Evolutionary conservation across 92 coral and sea anemone species (phyloP), one percentile per base, ranked within the genome.

Genomic region (Palythoa heliodiscus): DNA sequence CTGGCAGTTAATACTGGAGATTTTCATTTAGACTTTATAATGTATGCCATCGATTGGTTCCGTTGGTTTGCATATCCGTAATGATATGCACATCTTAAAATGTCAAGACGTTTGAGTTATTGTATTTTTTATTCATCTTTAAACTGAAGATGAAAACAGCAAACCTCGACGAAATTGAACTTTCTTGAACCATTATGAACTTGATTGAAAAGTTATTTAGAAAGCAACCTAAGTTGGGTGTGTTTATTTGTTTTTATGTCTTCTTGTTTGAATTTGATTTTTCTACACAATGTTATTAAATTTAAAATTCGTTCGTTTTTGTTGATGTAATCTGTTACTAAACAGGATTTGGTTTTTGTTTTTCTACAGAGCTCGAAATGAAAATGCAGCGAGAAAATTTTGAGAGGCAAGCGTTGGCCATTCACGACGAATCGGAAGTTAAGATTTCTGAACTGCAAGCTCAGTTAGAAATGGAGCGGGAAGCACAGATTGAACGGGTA

Each of bases 401-500:
- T 73, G 98, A 94, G 69, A 90, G 87, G 85, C 89, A 94, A 87
- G 82, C 87, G 12, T 72, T 82, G 53, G 89, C 90, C 0, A 80
- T 94, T 83, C 90, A 90, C 29, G 82, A 86, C 47, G 92, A 90
- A 11, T 88, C 95, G 52, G 90, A 87, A 9, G 78, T 85, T 5
- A 91, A 94, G 70, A 82, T 94, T 4, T 87, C 95, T 35, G 98
- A 94, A 82, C 75, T 88, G 75, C 89, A 94, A 47, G 83, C 93
- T 5, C 91, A 88, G 53, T 67, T 92, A 39, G 98, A 94, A 50
- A 64, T 87, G 25, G 93, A 94, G 76, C 87, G 89, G 19, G 88
- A 86, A 15, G 87, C 76, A 24, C 86, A 77, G 15, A 72, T 24
- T 48, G 82, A 77, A 70, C 88, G 90, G 95, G 98, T 94, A 73